Evolutionary conservation across 2,113 vertebrate genomes (phyloP).

Genomic region (Australoheros scitulus): DNA sequence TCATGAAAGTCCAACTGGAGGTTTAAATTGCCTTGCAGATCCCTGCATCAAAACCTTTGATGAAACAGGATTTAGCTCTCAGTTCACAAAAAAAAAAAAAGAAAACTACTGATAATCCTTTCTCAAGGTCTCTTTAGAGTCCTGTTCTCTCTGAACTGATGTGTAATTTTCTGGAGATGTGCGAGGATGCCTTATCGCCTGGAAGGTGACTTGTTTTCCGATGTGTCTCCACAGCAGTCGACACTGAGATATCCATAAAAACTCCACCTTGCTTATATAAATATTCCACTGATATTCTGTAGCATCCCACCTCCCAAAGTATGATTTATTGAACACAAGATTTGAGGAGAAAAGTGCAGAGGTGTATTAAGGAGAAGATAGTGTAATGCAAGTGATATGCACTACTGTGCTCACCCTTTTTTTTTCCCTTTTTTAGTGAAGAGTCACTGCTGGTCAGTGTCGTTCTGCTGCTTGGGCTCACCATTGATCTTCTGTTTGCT

Average conservation of each 20-base stretch:
- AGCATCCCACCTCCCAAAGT: neutral
- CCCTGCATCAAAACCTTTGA: neutral
- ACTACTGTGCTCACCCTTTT: neutral
- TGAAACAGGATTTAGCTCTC: neutral
- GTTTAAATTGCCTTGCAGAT: conserved; percentile 8
- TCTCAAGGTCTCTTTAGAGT: neutral
- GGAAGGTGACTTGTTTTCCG: conserved; percentile 1
- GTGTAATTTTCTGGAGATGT: neutral
- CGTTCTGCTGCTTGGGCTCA: conserved; percentile 11
- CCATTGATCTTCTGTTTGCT: conserved; percentile 36
- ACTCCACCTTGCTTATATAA: conserved; percentile 1
- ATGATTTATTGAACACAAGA: conserved; percentile 8
- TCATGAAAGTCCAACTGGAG: neutral
- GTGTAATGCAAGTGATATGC: neutral
- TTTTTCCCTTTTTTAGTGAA: neutral
- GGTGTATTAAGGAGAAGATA: neutral
- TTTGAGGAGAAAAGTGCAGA: neutral
- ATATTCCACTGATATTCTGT: neutral
- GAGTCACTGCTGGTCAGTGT: conserved; percentile 12
- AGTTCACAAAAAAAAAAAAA: neutral
- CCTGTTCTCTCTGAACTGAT: neutral
- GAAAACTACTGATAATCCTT: neutral
- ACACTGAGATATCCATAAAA: neutral
- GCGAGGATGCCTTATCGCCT: neutral
- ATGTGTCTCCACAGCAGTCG: neutral